Evolutionary conservation across 1,140 invertebrate species (phyloP).

Genomic region (Temnothorax curvispinosus): DNA sequence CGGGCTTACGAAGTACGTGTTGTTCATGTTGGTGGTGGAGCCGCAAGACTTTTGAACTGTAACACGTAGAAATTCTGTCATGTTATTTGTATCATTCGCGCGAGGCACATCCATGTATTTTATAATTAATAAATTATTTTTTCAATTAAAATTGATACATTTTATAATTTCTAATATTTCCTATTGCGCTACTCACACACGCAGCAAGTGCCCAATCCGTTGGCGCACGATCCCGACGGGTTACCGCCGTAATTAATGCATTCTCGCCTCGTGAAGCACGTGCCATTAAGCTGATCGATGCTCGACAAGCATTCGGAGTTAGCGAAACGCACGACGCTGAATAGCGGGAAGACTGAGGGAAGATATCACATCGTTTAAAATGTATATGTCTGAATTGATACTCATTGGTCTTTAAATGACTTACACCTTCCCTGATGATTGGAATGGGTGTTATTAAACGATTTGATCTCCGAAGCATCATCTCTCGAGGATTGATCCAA

Average conservation of each 20-base stretch:
- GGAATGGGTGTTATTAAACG: not conserved
- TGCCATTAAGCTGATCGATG: conserved; percentile 87
- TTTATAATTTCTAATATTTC: not conserved
- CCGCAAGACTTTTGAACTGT: conserved; percentile 90
- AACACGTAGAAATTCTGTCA: conserved; percentile 56
- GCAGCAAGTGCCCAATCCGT: conserved; percentile 90
- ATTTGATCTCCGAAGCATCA: conserved; percentile 11
- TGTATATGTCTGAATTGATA: not conserved
- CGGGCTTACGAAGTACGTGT: conserved; percentile 93
- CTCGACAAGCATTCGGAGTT: conserved; percentile 89
- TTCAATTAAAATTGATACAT: not conserved
- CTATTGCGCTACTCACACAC: conserved; percentile 88
- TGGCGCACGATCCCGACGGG: conserved; percentile 90
- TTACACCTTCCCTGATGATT: conserved; percentile 72
- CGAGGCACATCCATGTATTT: not conserved
- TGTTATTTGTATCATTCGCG: conserved; percentile 20
- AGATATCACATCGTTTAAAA: conserved; percentile 44
- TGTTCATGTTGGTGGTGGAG: conserved; percentile 89
- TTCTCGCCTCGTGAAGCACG: conserved; percentile 91
- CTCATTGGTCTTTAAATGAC: conserved; percentile 7
- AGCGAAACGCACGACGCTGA: conserved; percentile 90
- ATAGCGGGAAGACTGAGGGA: conserved; percentile 88
- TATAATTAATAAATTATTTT: not conserved
- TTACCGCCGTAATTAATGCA: conserved; percentile 90
- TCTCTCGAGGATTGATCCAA: not conserved